phyloP scores from a whole-genome alignment of 1,140 invertebrate genomes.

The Epicauta chinensis region DNA sequence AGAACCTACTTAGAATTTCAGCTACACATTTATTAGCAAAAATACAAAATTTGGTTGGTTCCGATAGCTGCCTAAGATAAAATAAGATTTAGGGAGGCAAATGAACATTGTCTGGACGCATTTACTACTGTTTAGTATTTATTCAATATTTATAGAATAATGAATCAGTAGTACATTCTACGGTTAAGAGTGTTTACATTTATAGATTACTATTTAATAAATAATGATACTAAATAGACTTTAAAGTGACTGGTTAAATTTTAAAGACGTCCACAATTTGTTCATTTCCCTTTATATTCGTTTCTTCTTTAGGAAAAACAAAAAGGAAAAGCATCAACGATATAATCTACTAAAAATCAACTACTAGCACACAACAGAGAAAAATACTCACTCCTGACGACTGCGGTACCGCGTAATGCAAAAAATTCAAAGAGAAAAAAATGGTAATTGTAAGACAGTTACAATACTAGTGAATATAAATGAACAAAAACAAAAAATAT shows the following conservation, averaged over 20 bases:
- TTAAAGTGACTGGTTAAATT: too few relatives aligned
- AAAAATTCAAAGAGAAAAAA: constrained; percentile 42
- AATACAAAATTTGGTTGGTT: constrained; percentile 16
- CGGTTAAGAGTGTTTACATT: too few relatives aligned
- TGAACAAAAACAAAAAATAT: constrained; percentile 1
- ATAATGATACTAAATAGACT: too few relatives aligned
- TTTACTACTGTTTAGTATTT: too few relatives aligned
- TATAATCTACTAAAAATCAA: constrained; percentile 33
- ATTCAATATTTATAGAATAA: too few relatives aligned
- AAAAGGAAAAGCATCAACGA: constrained; percentile 18
- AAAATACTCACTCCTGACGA: constrained; percentile 41
- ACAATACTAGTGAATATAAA: constrained; percentile 34
- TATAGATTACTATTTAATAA: too few relatives aligned
- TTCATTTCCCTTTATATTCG: constrained; percentile 4
- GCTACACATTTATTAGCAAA: constrained; percentile 23
- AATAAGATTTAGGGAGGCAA: constrained; percentile 12
- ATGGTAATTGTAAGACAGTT: constrained; percentile 40
- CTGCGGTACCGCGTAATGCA: constrained; percentile 42
- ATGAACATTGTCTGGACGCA: constrained; percentile 10
- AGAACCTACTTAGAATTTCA: constrained; percentile 23
- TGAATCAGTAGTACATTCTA: too few relatives aligned
- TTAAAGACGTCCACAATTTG: not conserved
- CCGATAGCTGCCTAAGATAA: constrained; percentile 13
- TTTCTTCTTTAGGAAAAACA: constrained; percentile 1
- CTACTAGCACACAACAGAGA: constrained; percentile 42